Base-by-base conservation (phyloP, 1,140 invertebrate genomes). In the Pseudomyrmex sp. region DNA sequence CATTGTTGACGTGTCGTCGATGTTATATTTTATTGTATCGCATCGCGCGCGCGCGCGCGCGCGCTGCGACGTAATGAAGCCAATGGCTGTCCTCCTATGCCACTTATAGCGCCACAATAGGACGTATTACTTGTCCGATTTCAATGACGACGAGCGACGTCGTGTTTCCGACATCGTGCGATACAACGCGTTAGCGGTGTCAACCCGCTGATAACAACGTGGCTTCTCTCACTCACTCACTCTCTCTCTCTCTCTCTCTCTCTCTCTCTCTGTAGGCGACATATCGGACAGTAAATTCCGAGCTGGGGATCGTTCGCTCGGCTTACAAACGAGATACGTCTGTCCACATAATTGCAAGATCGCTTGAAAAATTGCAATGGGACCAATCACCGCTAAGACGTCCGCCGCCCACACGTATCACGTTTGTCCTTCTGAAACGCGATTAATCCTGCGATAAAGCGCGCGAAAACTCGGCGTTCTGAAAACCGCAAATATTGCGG, bases 281-380 rank as follows among this genome's bases (percentile, higher is more conserved):
- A 58, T 75, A 75, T 46, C n/a, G n/a, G 59, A 82, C 70, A 26
- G 46, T 52, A n/a, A 20, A 58, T 58, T 75, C 70, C 35, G 20
- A 35, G 35, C 35, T 35, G 48, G 3, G 18, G 20, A 82, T 26
- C 18, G 48, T 23, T 59, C 59, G n/a, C 2, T 15, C 12, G 18
- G 58, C 20, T 35, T 54, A 46, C 61, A 56, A 74, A 13, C 12
- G n/a, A 82, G 59, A 82, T 82, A 75, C 4, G 48, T 82, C 50
- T 82, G 70, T 75, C 35, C 66, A 61, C 15, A 70, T 80, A 72
- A 80, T 61, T 80, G 76, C 46, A 48, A 58, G 44, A 72, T 72
- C 7, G 12, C 54, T 70, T 80, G 76, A 80, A 80, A 80, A 80
- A 70, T 80, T 80, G 44, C 66, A 18, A 13, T 23, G 13, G 7